Conservation (phyloP, 1,140 invertebrate species). For the Drosophila kepulauana region DNA sequence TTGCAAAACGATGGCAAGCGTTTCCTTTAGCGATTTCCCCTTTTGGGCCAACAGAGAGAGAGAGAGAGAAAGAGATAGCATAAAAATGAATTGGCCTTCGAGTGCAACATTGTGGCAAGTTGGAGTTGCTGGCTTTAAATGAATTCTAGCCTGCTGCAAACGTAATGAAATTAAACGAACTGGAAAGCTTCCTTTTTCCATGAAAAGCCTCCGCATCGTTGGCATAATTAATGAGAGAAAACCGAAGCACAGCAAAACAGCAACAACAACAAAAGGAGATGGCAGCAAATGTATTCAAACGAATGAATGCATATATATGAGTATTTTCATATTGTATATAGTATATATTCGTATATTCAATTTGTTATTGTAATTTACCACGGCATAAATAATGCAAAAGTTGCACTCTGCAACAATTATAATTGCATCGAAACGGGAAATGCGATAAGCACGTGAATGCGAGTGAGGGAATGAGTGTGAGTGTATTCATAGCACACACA, state of each 20-base stretch:
- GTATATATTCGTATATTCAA: slow-evolving; percentile 19
- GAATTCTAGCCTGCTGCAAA: slow-evolving; percentile 65
- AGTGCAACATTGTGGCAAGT: slow-evolving; percentile 33
- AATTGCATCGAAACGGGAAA: slow-evolving; percentile 30
- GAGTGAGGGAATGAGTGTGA: not conserved
- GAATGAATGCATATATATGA: not conserved
- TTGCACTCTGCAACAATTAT: slow-evolving; percentile 6
- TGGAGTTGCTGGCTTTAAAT: slow-evolving; percentile 29
- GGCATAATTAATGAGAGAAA: slow-evolving; percentile 78
- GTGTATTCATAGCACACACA: slow-evolving; percentile 4
- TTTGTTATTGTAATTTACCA: slow-evolving; percentile 39
- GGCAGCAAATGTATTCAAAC: slow-evolving; percentile 25
- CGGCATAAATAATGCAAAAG: slow-evolving; percentile 23
- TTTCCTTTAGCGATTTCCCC: slow-evolving; percentile 43
- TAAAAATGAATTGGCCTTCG: slow-evolving; percentile 49
- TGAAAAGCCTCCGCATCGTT: slow-evolving; percentile 59
- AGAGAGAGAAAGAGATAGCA: slow-evolving; percentile 1
- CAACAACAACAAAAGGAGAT: slow-evolving; percentile 25
- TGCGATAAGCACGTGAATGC: slow-evolving; percentile 1
- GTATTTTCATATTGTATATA: not conserved
- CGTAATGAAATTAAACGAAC: slow-evolving; percentile 72
- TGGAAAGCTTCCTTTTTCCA: slow-evolving; percentile 79
- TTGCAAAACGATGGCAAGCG: slow-evolving; percentile 44
- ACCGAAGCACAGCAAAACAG: slow-evolving; percentile 36
- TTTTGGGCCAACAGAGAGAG: slow-evolving; percentile 22